A percentile compares a stretch with the other conserved stretches of the same genome.
Evolutionary conservation across 2,888 invertebrate genomes (phyloP).

Genomic region (Meganola albula): DNA sequence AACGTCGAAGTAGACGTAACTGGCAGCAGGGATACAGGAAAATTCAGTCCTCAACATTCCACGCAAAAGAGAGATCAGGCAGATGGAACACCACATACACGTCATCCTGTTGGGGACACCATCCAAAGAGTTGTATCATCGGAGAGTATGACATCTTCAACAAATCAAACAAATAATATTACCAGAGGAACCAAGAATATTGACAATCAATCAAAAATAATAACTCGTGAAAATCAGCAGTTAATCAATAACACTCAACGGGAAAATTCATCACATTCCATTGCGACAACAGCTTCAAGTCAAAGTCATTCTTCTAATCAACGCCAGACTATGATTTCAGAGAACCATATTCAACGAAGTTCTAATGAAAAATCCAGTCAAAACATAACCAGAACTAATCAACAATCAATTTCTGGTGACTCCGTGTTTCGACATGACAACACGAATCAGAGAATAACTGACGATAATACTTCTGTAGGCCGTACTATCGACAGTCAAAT

Average conservation of each 20-base stretch:
- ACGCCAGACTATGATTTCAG: conserved; percentile 21
- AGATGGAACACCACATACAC: conserved; percentile 25
- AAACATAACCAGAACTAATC: conserved; percentile 35
- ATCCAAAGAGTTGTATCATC: conserved; percentile 38
- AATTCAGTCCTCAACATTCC: conserved; percentile 16
- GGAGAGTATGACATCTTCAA: conserved; percentile 37
- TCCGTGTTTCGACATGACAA: conserved; percentile 29
- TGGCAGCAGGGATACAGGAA: conserved; percentile 35
- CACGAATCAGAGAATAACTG: conserved; percentile 38
- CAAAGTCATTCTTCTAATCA: conserved; percentile 31
- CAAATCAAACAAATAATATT: conserved; percentile 31
- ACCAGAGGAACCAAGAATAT: conserved; percentile 35
- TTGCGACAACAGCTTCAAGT: conserved; percentile 29
- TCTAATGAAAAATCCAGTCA: conserved; percentile 27
- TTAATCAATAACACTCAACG: conserved; percentile 29
- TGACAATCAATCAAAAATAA: conserved; percentile 34
- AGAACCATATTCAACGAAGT: conserved; percentile 31
- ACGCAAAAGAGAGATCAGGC: conserved; percentile 26
- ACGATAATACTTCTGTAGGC: conserved; percentile 37
- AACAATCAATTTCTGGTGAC: conserved; percentile 32
- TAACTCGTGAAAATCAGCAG: conserved; percentile 38
- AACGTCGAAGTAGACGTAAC: conserved; percentile 82
- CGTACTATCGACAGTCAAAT: conserved; percentile 26
- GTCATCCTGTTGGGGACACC: conserved; percentile 29
- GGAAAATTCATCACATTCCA: conserved; percentile 30